These are phyloP conservation scores for Nemoura dubitans DNA, from an alignment of 2,888 invertebrate species.

Conservation along the genomic window DNA sequence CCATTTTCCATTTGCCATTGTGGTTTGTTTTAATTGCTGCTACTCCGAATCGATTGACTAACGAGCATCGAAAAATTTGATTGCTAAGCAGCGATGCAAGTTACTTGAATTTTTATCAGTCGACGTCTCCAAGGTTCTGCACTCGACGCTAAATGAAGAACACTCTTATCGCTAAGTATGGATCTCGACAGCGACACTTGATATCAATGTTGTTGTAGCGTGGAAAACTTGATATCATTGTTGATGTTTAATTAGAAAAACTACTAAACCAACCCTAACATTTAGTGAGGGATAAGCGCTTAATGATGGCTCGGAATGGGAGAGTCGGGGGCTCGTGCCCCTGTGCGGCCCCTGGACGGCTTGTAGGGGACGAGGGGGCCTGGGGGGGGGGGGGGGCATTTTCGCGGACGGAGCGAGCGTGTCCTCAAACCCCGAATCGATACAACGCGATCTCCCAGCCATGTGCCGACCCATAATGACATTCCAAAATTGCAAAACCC, in stretches of 20 bases:
- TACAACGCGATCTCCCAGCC: background rate
- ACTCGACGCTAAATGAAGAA: background rate
- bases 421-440: constrained; percentile 1
- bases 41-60: background rate
- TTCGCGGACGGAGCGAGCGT: constrained; percentile 7
- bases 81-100: background rate
- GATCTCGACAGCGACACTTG: background rate
- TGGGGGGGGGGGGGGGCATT: background rate
- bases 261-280: no score
- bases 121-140: background rate
- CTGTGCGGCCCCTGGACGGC: background rate
- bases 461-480: background rate
- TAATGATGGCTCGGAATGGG: background rate
- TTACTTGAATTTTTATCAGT: background rate
- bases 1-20: background rate
- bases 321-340: constrained; percentile 1
- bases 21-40: background rate
- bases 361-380: background rate
- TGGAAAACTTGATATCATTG: no score
- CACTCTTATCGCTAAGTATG: background rate
- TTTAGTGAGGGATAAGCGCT: no score
- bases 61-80: background rate
- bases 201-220: background rate
- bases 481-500: constrained; percentile 12
- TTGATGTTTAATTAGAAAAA: no score